These are phyloP conservation scores for Phyllopteryx taeniolatus DNA, from an alignment of 2,113 vertebrate genomes.

Conservation along the genomic window DNA sequence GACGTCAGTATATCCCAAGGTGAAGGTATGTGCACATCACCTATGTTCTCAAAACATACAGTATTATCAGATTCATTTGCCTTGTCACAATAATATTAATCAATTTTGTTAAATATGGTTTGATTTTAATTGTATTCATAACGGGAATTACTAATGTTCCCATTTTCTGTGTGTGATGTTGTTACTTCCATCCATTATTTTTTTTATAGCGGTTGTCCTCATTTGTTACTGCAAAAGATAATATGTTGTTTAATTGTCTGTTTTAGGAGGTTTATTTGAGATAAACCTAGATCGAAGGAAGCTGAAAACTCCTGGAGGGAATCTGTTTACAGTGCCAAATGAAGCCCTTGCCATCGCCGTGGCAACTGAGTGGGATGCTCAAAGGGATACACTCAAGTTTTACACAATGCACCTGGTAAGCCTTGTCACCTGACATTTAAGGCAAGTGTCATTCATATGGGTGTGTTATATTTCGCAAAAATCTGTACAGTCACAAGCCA, in stretches of 20 bases:
- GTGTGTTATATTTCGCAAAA: neutral
- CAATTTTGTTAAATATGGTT: no score
- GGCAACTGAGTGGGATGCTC: constrained; percentile 93
- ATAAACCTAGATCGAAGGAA: constrained; percentile 91
- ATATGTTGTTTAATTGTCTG: neutral
- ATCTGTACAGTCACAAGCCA: neutral
- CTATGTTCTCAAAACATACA: neutral
- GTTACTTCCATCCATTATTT: no score
- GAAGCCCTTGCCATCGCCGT: constrained; percentile 90
- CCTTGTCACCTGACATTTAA: neutral
- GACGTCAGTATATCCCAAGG: constrained; percentile 90
- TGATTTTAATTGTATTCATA: no score
- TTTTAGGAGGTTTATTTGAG: constrained; percentile 84
- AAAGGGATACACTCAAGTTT: constrained; percentile 89
- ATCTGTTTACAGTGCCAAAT: constrained; percentile 87
- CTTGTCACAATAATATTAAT: no score
- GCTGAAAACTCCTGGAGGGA: constrained; percentile 91
- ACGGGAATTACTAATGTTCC: no score
- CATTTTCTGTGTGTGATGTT: no score
- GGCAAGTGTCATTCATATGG: neutral
- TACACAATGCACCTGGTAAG: constrained; percentile 94
- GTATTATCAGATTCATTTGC: no score
- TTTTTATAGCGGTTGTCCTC: no score
- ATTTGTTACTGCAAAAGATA: neutral
- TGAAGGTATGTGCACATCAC: constrained; percentile 76